A percentile compares a stretch with the other conserved stretches of the same genome.
Evolutionary conservation across 2,888 invertebrate species (phyloP).

Genomic region (Gasteruption jaculator): DNA sequence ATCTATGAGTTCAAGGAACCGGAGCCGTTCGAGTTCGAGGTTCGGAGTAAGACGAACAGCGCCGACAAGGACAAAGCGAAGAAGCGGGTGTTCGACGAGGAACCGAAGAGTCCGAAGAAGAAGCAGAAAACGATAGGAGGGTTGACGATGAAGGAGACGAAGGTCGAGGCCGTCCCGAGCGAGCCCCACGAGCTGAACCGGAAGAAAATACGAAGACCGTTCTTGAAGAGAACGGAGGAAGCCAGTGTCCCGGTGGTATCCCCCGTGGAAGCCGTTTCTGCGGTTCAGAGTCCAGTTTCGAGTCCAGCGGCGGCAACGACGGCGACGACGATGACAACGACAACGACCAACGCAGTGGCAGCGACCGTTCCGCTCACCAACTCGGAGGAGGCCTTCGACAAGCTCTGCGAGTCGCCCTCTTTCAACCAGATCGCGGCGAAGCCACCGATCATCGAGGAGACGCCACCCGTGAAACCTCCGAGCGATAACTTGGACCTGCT

Average conservation of each 20-base stretch:
- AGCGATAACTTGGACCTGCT: constrained; percentile 46
- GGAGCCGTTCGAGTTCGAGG: constrained; percentile 81
- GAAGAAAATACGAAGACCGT: constrained; percentile 36
- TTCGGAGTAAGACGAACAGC: constrained; percentile 52
- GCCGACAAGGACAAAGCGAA: constrained; percentile 44
- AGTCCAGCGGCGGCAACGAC: constrained; percentile 15
- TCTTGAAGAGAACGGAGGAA: constrained; percentile 34
- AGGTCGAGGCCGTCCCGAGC: constrained; percentile 12
- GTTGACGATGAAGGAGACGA: constrained; percentile 25
- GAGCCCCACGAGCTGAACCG: constrained; percentile 20
- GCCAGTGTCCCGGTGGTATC: not conserved
- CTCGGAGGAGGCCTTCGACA: constrained; percentile 55
- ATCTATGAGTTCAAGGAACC: constrained; percentile 88
- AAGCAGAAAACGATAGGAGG: constrained; percentile 35
- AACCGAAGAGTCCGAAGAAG: constrained; percentile 46
- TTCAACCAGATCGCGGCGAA: constrained; percentile 52
- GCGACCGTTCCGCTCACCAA: no score
- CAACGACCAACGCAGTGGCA: constrained; percentile 20
- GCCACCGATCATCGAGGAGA: constrained; percentile 30
- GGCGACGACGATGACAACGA: constrained; percentile 25
- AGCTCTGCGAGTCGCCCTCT: constrained; percentile 52
- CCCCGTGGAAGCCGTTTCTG: constrained; percentile 5
- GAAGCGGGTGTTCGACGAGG: constrained; percentile 45
- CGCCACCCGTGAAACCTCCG: constrained; percentile 18
- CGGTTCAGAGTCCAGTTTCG: constrained; percentile 17